Percentiles rank a stretch among this genome's conserved stretches.
phyloP scores from a whole-genome alignment of 1,140 invertebrate species.

The Ceratina calcarata region DNA sequence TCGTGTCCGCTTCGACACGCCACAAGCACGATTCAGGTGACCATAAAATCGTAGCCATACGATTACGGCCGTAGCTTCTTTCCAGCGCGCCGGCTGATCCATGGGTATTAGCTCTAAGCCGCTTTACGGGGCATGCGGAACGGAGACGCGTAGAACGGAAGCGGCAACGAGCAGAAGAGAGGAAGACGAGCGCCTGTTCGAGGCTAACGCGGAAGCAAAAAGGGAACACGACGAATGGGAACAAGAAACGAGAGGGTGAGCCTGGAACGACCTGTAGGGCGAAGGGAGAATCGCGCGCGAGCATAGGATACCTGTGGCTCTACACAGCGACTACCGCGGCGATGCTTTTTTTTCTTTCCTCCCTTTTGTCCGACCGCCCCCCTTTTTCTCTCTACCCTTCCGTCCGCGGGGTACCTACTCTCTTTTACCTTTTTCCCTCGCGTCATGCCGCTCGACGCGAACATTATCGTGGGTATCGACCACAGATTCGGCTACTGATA shows the following conservation, averaged over 20 bases:
- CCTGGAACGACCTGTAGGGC: conserved; percentile 55
- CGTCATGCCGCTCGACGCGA: conserved; percentile 49
- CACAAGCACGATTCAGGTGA: conserved; percentile 7
- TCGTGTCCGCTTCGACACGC: not conserved
- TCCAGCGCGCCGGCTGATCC: conserved; percentile 23
- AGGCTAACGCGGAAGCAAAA: conserved; percentile 24
- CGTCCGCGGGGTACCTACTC: conserved; percentile 14
- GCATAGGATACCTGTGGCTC: conserved; percentile 61
- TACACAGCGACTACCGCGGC: conserved; percentile 57
- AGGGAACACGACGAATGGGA: conserved; percentile 9
- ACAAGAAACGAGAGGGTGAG: conserved; percentile 17
- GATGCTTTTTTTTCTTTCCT: conserved; percentile 51
- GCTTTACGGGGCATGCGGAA: conserved; percentile 5
- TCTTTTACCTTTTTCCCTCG: conserved; percentile 28
- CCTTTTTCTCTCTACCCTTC: not conserved
- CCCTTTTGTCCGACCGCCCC: conserved; percentile 17
- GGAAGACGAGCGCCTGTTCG: not conserved
- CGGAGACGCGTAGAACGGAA: not conserved
- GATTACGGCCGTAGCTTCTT: conserved; percentile 41
- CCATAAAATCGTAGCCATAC: conserved; percentile 38
- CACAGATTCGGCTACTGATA: conserved; percentile 56
- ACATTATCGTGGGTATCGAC: conserved; percentile 61
- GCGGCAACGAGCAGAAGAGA: not conserved
- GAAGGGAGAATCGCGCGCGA: conserved; percentile 36
- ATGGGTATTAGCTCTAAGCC: conserved; percentile 44